Conservation (phyloP, 2,113 vertebrate genomes). For the Tauraco erythrolophus region DNA sequence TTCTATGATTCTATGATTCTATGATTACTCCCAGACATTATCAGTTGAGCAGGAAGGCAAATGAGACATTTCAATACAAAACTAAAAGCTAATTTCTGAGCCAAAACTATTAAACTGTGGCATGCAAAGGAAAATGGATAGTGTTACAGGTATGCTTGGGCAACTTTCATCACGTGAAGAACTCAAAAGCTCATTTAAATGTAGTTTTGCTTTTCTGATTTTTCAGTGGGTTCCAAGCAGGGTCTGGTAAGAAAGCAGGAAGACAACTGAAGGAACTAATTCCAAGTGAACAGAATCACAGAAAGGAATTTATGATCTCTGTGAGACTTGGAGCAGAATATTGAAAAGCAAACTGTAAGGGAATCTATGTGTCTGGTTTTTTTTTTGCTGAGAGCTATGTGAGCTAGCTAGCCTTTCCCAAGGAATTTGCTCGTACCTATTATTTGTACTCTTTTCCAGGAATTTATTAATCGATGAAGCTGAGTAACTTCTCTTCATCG, state of each 20-base stretch:
- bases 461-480: not conserved
- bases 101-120: not conserved
- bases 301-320: not conserved
- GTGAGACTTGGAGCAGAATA: not conserved
- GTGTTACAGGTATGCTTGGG: not conserved
- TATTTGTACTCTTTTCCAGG: not conserved
- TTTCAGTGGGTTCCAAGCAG: not conserved
- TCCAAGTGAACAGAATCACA: not conserved
- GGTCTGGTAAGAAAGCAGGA: not conserved
- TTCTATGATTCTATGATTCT: no score
- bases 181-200: not conserved
- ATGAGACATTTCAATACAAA: not conserved
- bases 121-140: not conserved
- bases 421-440: not conserved
- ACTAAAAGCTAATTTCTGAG: not conserved
- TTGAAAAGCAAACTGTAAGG: not conserved
- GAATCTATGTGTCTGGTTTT: not conserved
- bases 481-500: not conserved
- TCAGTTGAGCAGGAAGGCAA: not conserved
- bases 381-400: not conserved
- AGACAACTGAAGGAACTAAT: not conserved
- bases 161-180: not conserved
- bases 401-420: not conserved
- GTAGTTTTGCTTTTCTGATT: not conserved
- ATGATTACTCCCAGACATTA: not conserved